Conservation (phyloP, 2,113 vertebrate genomes). For the Diphyllodes magnificus region DNA sequence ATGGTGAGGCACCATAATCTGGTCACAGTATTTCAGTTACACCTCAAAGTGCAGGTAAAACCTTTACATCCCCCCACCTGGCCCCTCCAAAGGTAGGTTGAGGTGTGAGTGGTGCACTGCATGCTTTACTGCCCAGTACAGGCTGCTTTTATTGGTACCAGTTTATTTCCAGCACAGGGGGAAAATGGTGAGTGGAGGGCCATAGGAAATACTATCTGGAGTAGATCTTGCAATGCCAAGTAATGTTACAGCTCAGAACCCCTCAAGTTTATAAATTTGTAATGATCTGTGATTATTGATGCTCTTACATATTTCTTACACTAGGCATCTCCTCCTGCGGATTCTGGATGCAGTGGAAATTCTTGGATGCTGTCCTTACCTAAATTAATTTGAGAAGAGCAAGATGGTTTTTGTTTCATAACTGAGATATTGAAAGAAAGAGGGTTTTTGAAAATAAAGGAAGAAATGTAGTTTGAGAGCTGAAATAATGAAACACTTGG, state of each 20-base stretch:
- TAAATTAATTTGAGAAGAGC: not conserved
- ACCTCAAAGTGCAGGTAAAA: not conserved
- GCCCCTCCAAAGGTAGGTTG: fast-evolving
- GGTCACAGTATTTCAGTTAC: not conserved
- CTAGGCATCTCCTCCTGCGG: not conserved
- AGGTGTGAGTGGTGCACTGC: no score
- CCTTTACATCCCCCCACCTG: not conserved
- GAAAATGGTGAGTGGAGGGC: not conserved
- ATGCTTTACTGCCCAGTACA: not conserved
- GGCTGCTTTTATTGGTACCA: not conserved
- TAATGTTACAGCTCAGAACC: not conserved
- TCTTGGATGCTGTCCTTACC: not conserved
- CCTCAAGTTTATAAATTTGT: not conserved
- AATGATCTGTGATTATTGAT: not conserved
- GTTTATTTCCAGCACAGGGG: not conserved
- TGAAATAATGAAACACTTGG: not conserved
- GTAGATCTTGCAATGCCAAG: not conserved
- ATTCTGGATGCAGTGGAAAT: not conserved
- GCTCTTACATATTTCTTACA: not conserved
- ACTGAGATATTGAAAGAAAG: not conserved
- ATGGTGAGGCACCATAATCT: fast-evolving
- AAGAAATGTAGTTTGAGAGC: not conserved
- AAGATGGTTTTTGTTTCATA: not conserved
- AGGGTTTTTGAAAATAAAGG: not conserved
- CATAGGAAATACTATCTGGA: not conserved